Evolutionary conservation across 2,888 invertebrate genomes (phyloP).

Genomic region (Pristionchus maxplancki): DNA sequence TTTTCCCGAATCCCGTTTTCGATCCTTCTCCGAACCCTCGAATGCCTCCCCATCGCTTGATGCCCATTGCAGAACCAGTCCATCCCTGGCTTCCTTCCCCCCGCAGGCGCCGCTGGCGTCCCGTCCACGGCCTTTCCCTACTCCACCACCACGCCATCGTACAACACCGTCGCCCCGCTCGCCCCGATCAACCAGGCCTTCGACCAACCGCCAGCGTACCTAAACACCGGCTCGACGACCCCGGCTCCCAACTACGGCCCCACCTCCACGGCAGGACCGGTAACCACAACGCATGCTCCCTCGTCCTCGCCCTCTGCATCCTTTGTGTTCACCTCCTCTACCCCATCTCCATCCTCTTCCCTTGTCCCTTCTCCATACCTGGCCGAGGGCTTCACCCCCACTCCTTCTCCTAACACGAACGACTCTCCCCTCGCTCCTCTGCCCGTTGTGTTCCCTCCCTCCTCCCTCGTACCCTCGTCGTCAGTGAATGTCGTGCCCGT

Average conservation of each 20-base stretch:
- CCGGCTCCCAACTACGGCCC: background rate
- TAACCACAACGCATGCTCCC: background rate
- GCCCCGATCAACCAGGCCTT: constrained; percentile 16
- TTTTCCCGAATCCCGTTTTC: background rate
- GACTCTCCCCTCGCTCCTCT: background rate
- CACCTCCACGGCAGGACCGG: background rate
- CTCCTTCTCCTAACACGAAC: constrained; percentile 32
- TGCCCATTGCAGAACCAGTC: background rate
- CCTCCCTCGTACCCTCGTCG: constrained; percentile 31
- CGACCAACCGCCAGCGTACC: background rate
- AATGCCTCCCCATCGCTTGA: background rate
- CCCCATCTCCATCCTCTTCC: background rate
- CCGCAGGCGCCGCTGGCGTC: background rate
- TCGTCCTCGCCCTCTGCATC: background rate
- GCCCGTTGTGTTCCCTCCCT: background rate
- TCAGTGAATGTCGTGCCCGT: constrained; percentile 4
- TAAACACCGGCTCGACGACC: background rate
- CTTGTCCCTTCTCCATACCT: background rate
- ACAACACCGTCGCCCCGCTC: constrained; percentile 36
- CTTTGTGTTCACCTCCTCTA: background rate
- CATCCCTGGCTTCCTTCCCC: constrained; percentile 4
- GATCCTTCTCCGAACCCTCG: background rate
- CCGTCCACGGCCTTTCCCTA: constrained; percentile 42
- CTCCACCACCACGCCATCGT: constrained; percentile 45
- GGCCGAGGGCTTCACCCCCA: constrained; percentile 23